These are phyloP conservation scores for Craseonycteris thonglongyai DNA, from an alignment of 2,113 vertebrate genomes.

Conservation along the genomic window DNA sequence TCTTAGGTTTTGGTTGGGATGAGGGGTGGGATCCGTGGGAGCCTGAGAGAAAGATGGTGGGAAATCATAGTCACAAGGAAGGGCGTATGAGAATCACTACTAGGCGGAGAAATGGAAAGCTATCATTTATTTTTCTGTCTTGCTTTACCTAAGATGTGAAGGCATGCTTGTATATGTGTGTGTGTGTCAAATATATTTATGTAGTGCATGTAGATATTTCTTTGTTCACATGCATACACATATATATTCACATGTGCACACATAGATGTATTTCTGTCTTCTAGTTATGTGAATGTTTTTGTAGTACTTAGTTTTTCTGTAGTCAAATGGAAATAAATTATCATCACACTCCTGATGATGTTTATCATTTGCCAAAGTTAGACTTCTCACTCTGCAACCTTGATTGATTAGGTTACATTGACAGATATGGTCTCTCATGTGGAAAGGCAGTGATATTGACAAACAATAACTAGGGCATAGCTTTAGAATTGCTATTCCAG, in stretches of 20 bases:
- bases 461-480: background rate
- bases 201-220: background rate
- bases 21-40: fast-evolving
- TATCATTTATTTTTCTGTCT: background rate
- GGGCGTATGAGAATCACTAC: background rate
- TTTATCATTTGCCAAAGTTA: background rate
- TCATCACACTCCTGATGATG: background rate
- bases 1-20: background rate
- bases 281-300: background rate
- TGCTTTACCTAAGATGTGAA: background rate
- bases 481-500: background rate
- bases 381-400: background rate
- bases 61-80: background rate
- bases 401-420: background rate
- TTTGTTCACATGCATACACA: background rate
- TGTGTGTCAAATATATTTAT: background rate
- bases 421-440: background rate
- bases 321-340: background rate
- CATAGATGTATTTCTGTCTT: background rate
- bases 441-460: background rate
- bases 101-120: background rate
- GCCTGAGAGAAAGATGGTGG: fast-evolving
- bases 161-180: background rate
- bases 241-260: background rate
- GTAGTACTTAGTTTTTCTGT: background rate